Evolutionary conservation across 2,888 invertebrate genomes (phyloP).

Genomic region (Tipula helvola): DNA sequence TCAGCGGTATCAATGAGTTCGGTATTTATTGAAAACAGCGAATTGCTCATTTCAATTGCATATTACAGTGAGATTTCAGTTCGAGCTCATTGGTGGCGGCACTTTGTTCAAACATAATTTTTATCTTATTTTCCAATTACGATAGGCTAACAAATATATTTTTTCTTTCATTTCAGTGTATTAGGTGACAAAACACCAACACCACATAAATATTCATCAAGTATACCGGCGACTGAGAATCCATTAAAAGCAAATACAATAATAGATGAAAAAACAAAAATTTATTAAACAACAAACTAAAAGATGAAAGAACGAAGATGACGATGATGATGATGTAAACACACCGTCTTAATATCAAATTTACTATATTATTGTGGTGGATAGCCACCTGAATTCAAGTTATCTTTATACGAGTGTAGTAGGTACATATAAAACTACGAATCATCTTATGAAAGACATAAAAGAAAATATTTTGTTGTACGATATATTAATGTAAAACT

Average conservation of each 20-base stretch:
- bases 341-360: background rate
- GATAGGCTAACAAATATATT: no score
- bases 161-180: background rate
- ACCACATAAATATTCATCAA: background rate
- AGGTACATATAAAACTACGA: background rate
- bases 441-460: background rate
- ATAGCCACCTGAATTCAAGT: background rate
- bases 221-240: background rate
- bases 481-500: background rate
- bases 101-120: no score
- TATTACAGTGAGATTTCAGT: no score
- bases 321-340: background rate
- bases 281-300: background rate
- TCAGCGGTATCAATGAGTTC: no score
- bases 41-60: no score
- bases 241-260: background rate
- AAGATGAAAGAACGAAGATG: background rate
- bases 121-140: no score
- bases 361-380: background rate
- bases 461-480: background rate
- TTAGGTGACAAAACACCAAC: background rate
- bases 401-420: no score
- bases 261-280: background rate
- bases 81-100: no score
- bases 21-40: no score